Base-by-base conservation (phyloP, 2,888 invertebrate genomes). In the Petrolisthes cinctipes region DNA sequence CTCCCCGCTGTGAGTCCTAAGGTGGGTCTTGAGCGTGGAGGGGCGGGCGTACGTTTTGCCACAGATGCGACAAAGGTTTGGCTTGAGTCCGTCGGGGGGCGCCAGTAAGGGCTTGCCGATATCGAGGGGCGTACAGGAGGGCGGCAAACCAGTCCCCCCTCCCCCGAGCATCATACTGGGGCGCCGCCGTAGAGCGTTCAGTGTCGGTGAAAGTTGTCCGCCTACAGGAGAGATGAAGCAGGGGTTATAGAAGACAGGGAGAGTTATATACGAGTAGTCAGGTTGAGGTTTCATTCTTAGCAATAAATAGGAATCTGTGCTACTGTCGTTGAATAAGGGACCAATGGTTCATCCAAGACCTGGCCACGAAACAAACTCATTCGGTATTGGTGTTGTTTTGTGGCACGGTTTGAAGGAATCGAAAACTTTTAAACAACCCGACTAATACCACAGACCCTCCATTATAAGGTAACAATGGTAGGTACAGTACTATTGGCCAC, bases 11-110 rank as follows among this genome's bases (percentile, higher is more conserved):
- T 99, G 99, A 0, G 99, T 99, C 85, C 99, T 94, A 86, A 99
- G 94, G 93, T 99, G 99, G 0, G 99, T 99, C 94, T 99, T 99
- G 90, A 99, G 94, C 0, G 99, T 99, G 93, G 97, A 98, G 0
- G 99, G 99, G 4, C 99, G 94, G 0, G 99, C 99, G 93, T 99
- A 97, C 0, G 98, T 98, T 94, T 99, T 99, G 17, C 98, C 98
- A 92, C 98, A 99, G 91, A 98, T 97, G 56, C 97, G 94, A 92
- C 98, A 99, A 71, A 98, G 94, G 93, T 98, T 98, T 0, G 97
- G 96, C 83, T 92, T 92, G 4, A 91, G 90, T 9, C 91, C 91
- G 54, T 84, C 91, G 85, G 57, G 73, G 14, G 76, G 83, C 0
- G 82, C 68, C 53, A 89, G 75, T n/a, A 91, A 37, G 20, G 86